Evolutionary conservation across 2,888 invertebrate genomes (phyloP).

Genomic region (Callimorpha dominula): DNA sequence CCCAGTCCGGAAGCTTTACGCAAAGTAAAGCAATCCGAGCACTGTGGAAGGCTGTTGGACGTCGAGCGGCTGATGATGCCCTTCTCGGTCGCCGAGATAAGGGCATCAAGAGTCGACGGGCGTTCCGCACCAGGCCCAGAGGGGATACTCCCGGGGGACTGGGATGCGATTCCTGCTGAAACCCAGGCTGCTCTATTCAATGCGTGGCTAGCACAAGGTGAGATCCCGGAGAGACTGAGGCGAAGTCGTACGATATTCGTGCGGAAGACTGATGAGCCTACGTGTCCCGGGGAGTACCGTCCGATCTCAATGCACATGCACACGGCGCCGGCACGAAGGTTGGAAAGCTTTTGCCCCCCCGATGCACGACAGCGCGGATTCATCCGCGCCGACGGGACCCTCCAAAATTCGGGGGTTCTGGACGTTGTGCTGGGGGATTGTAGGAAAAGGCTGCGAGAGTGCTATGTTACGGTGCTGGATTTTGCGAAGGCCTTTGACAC

Average conservation of each 20-base stretch:
- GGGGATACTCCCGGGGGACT: conserved; percentile 3
- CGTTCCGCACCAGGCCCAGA: conserved; percentile 23
- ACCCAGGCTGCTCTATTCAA: conserved; percentile 29
- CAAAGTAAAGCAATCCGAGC: background rate
- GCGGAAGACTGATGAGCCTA: background rate
- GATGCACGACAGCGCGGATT: too few relatives aligned
- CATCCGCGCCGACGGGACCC: too few relatives aligned
- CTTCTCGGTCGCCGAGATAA: conserved; percentile 11
- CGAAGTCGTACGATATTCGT: conserved; percentile 17
- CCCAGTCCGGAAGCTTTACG: conserved; percentile 12
- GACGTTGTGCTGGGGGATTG: too few relatives aligned
- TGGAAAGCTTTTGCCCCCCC: too few relatives aligned
- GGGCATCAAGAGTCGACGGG: conserved; percentile 7
- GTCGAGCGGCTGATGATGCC: conserved; percentile 19
- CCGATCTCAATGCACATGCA: too few relatives aligned
- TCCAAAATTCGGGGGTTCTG: too few relatives aligned
- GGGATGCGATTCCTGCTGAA: background rate
- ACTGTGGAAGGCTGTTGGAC: background rate
- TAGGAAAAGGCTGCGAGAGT: too few relatives aligned
- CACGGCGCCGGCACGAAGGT: too few relatives aligned
- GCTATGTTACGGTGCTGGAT: too few relatives aligned
- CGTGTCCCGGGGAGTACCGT: too few relatives aligned
- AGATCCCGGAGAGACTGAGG: conserved; percentile 17
- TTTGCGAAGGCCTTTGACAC: too few relatives aligned
- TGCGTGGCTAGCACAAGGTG: conserved; percentile 7